Evolutionary conservation across 92 coral and sea anemone species (phyloP), one percentile per base, ranked within the genome.

Genomic region (Palythoa heliodiscus): DNA sequence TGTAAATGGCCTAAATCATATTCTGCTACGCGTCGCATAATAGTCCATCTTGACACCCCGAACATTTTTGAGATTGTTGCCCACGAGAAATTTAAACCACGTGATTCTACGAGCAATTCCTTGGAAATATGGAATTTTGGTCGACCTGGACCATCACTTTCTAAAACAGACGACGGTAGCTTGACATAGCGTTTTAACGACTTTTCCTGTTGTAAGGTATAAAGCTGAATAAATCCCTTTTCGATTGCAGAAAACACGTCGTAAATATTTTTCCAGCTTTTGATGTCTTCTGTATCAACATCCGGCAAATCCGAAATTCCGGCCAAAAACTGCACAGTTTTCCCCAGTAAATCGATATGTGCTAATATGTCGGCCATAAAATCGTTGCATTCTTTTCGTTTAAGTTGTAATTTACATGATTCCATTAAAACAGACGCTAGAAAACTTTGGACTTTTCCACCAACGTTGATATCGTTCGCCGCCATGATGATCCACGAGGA

Each of bases 61-160:
- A 93, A 89, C 93, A 93, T 92, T 87, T 55, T 58, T 47, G 87
- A 37, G 87, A 89, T 89, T 82, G 73, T 84, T 37, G 67, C 57
- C 97, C 93, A 91, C n/a, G 93, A 86, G 83, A 90, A 90, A 77
- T 86, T 72, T 10, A 93, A 77, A 37, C 94, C 93, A 22, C 93
- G 90, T 75, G 91, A 70, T 58, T 91, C 91, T 85, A 58, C 87
- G 84, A 93, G 77, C 19, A 86, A 77, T 13, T 87, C 93, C 75
- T 86, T 85, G 12, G 95, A 93, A 70, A 88, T 90, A 11, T 82
- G 15, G 47, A 66, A 90, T 57, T 77, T 19, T 11, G 93, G 91
- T 74, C 92, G 85, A n/a, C 95, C 95, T 35, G 73, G 73, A 14
- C 43, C 17, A 11, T 25, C 73, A 72, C 73, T 75, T 43, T 52